Evolutionary conservation across 2,888 invertebrate species (phyloP).

Genomic region (Nephrotoma flavescens): DNA sequence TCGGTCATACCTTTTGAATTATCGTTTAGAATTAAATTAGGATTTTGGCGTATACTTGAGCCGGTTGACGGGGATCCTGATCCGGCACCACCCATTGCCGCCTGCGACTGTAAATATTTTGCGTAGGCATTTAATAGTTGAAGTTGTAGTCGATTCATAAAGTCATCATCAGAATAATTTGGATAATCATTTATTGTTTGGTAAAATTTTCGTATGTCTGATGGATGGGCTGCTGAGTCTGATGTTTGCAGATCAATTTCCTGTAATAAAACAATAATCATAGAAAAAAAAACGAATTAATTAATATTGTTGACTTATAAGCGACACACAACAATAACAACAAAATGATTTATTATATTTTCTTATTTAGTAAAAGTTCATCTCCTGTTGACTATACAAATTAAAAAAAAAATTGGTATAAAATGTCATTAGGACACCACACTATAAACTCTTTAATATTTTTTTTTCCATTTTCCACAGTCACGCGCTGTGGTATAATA

Average conservation of each 20-base stretch:
- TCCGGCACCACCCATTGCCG: neutral
- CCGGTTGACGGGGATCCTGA: neutral
- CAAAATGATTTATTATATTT: neutral
- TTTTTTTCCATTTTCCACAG: too few relatives aligned
- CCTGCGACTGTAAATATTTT: neutral
- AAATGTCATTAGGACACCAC: too few relatives aligned
- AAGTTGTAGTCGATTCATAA: neutral
- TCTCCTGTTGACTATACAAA: neutral
- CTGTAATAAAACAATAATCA: neutral
- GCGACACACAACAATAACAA: neutral
- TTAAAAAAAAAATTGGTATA: neutral
- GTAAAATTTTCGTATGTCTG: neutral
- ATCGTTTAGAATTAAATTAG: neutral
- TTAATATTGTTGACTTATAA: neutral
- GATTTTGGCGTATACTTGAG: neutral
- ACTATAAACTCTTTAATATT: too few relatives aligned
- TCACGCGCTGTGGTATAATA: too few relatives aligned
- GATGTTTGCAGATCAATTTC: neutral
- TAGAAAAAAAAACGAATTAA: neutral
- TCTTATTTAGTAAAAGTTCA: neutral
- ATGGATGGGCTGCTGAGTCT: neutral
- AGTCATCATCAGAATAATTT: neutral
- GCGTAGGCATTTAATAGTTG: neutral
- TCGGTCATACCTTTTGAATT: constrained; percentile 5
- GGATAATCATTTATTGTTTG: neutral